Evolutionary conservation across 1,140 invertebrate genomes (phyloP).

Genomic region (Scaptomyza montana): DNA sequence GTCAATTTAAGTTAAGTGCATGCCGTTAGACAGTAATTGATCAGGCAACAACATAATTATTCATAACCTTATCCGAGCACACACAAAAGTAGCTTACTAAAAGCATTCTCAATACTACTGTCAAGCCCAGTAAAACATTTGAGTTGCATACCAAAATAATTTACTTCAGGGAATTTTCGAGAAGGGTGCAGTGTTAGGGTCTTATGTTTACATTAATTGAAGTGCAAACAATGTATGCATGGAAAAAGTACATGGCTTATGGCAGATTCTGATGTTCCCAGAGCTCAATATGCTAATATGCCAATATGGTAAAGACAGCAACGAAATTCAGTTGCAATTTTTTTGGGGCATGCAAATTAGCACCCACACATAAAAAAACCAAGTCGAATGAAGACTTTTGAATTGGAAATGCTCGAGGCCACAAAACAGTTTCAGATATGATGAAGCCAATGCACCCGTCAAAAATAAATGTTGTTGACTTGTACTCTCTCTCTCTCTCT

Average conservation of each 20-base stretch:
- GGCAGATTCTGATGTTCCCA: constrained; percentile 30
- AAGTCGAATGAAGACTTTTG: constrained; percentile 8
- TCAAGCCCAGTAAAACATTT: neutral
- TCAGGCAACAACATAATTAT: neutral
- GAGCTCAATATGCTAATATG: constrained; percentile 64
- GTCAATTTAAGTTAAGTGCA: neutral
- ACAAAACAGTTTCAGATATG: constrained; percentile 21
- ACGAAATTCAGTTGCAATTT: constrained; percentile 37
- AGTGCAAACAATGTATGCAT: constrained; percentile 52
- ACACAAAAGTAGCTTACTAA: too few relatives aligned
- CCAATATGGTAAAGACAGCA: constrained; percentile 41
- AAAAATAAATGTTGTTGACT: constrained; percentile 16
- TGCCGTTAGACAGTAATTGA: neutral
- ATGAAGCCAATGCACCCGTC: constrained; percentile 20
- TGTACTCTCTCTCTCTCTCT: neutral
- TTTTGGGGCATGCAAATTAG: constrained; percentile 64
- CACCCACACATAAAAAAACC: constrained; percentile 13
- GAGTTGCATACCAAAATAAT: constrained; percentile 1
- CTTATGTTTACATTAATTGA: constrained; percentile 54
- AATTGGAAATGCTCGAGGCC: constrained; percentile 52
- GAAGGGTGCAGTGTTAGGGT: neutral
- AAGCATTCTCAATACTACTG: neutral
- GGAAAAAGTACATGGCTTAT: constrained; percentile 39
- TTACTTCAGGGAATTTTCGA: neutral
- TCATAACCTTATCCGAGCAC: too few relatives aligned